Base-by-base conservation (phyloP, 35 echinoderm and acorn worm genomes). In the Heliocidaris tuberculata region DNA sequence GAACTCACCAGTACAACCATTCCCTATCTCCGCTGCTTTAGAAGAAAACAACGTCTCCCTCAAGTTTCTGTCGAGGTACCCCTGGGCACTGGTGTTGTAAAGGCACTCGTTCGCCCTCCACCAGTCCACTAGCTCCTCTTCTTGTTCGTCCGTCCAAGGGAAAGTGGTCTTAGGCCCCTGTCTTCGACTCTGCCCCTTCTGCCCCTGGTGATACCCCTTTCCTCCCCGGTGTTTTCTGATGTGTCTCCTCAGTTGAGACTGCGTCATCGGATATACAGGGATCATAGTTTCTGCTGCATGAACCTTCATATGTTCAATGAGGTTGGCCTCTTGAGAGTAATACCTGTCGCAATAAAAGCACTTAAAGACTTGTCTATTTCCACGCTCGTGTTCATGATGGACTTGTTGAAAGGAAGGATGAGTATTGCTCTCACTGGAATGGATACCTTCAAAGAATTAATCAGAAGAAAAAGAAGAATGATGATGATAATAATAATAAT, bases 91-190 rank as follows among this genome's bases (percentile, higher is more conserved):
- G 31, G 21, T 70, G 60, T 93, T 93, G 32, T 59, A 93, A 0
- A 93, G 92, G 13, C 31, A 12, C 42, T 48, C 50, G 32, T 93
- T 32, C 31, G 21, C 3, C 92, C 27, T 32, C 92, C 92, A 93
- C 92, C 92, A 93, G 6, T 50, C 92, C 2, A 93, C 60, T 6
- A 93, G 92, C 5, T 70, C 49, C n/a, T 93, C 92, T 30, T 93
- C 92, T n/a, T 93, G 92, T 15, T 16, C 21, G 21, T 93, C 92
- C 11, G 92, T 93, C 92, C 92, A 93, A 2, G 92, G 92, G 19
- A 93, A 93, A 5, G 60, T 70, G 4, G 92, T 32, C 49, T 54
- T 93, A 5, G 92, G 92, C 13, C 92, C 92, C 50, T 48, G 31
- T 42, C 87, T 89, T 42, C 35, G 35, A 32, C 87, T n/a, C 6